Base-by-base conservation (phyloP, 2,888 invertebrate genomes). In the Tubulanus polymorphus region DNA sequence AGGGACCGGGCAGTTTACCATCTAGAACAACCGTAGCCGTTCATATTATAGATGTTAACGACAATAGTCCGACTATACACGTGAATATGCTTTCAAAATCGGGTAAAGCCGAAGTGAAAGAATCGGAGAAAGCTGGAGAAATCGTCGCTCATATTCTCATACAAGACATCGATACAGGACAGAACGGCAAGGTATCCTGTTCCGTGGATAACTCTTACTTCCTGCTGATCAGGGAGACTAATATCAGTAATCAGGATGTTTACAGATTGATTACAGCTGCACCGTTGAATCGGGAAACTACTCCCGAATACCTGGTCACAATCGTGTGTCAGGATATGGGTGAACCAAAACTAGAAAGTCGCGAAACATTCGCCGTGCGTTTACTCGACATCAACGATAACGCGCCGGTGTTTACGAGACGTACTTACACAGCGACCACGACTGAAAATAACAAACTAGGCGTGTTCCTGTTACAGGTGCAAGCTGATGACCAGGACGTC, bases 241-340 rank as follows among this genome's bases (percentile, higher is more conserved):
- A n/a, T n/a, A n/a, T n/a, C n/a, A n/a, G n/a, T n/a, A 28, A 47
- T 12, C 29, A 41, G 25, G 48, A 54, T 10, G 49, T 52, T 20
- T 58, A 54, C 49, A 58, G 50, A 37, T 82, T 85, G 49, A 88
- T 93, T 55, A 85, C 84, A 18, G 90, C 90, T 0, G 84, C 86
- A 18, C 85, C 85, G 51, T 86, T 93, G 52, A 93, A 93, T 76
- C 85, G 93, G 48, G 93, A 93, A 80, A 84, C 30, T 28, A 46
- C 37, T 29, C 28, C 46, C 6, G 37, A 46, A 27, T 48, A 56
- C 37, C 27, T 48, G 27, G 48, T 59, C 2, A 23, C 37, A 1
- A 51, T 59, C 25, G 48, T 48, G 23, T 59, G 59, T 47, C 20
- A 20, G 3, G 59, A 59, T 46, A 20, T n/a, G 5, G 59, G 59